Base-by-base conservation (phyloP, 2,888 invertebrate species). In the Rhyacophila evoluta region DNA sequence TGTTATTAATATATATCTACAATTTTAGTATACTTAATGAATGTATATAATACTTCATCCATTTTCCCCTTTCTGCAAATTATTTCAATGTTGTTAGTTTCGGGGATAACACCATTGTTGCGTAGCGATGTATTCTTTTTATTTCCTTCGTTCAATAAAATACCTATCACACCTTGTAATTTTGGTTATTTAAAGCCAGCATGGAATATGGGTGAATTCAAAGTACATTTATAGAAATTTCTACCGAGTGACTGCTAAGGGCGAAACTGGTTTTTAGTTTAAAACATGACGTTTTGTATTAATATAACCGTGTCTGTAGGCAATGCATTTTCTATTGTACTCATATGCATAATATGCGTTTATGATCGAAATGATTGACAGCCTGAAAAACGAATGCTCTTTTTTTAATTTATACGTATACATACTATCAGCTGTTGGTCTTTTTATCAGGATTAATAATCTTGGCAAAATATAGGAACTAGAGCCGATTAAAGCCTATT, bases 341-440 rank as follows among this genome's bases (percentile, higher is more conserved):
- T 8, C 11, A 55, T 55, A 1, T 55, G 55, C 25, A 55, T 55
- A 55, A 55, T 55, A 55, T 55, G 55, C 55, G 55, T 55, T 55
- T 55, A 55, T 55, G 55, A 55, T 55, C 19, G 55, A 19, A 55
- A 19, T 55, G 55, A 55, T 55, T 55, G 55, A 55, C 55, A 55
- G 41, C 41, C 19, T 55, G 15, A 55, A 55, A 33, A 55, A 55
- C 15, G 41, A 55, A 55, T 55, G 41, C 8, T 55, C 41, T 55
- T 55, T 55, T 55, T 55, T 55, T 55, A 55, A 55, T 15, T n/a
- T 12, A 12, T n/a, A n/a, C 2, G 4, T 39, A 5, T 12, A 12
- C 12, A 12, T 1, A 12, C 12, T 1, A 39, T 39, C 39, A 39
- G 39, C 39, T 39, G 39, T 6, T n/a, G n/a, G n/a, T n/a, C n/a